phyloP scores from a whole-genome alignment of 2,888 invertebrate species.

The Pseudococcus longispinus region DNA sequence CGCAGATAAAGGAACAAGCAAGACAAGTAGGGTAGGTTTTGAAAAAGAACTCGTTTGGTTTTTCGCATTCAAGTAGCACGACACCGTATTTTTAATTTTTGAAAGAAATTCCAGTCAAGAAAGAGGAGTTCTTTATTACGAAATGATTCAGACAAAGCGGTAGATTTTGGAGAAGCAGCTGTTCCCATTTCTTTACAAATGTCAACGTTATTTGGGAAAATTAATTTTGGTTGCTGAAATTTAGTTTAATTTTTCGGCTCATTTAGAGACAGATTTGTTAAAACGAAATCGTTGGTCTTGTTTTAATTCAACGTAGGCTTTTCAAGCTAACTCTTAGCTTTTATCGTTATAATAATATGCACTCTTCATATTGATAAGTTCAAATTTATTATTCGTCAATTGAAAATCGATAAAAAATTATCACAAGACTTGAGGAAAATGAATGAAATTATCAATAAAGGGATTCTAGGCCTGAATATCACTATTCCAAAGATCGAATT shows the following conservation, averaged over 20 bases:
- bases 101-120: background rate
- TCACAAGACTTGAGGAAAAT: background rate
- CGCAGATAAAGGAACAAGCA: background rate
- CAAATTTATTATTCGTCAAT: background rate
- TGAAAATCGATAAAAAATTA: background rate
- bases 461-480: background rate
- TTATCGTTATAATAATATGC: background rate
- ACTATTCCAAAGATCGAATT: background rate
- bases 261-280: background rate
- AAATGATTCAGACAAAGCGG: background rate
- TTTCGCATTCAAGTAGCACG: background rate
- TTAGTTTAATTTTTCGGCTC: background rate
- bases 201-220: background rate
- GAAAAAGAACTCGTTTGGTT: background rate
- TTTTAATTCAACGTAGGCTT: background rate
- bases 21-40: background rate
- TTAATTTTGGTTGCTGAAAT: background rate
- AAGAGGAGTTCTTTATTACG: background rate
- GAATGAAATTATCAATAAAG: background rate
- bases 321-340: background rate
- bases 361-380: background rate
- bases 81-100: background rate
- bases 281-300: background rate
- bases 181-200: slow-evolving; percentile 9
- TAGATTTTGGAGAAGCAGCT: background rate